Percentiles rank a stretch among this genome's conserved stretches.
phyloP scores from a whole-genome alignment of 2,113 vertebrate genomes.

The Anarrhichthys ocellatus region DNA sequence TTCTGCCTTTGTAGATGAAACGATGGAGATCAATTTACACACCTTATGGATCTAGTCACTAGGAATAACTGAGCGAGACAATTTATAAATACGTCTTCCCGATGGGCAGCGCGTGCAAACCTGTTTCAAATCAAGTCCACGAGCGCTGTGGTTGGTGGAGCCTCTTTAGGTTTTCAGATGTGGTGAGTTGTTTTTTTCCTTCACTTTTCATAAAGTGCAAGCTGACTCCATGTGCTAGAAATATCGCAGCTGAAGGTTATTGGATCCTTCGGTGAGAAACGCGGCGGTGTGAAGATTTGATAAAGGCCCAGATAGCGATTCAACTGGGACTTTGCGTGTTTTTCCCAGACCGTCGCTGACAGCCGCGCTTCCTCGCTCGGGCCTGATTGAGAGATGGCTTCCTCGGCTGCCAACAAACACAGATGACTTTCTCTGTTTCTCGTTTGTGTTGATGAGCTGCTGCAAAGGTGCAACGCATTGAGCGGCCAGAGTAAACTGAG shows the following conservation, averaged over 20 bases:
- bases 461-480: constrained; percentile 47
- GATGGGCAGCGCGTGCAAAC: constrained; percentile 47
- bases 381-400: constrained; percentile 50
- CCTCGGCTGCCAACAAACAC: constrained; percentile 62
- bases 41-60: constrained; percentile 76
- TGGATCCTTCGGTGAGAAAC: constrained; percentile 64
- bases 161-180: constrained; percentile 61
- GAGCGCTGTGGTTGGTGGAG: constrained; percentile 43
- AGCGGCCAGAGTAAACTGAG: constrained; percentile 65
- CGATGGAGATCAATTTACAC: constrained; percentile 87
- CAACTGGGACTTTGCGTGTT: constrained; percentile 42
- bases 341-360: constrained; percentile 15
- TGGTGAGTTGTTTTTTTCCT: constrained; percentile 43
- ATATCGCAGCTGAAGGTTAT: constrained; percentile 66
- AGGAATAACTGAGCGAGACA: constrained; percentile 60
- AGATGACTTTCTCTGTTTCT: constrained; percentile 56
- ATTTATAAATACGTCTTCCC: constrained; percentile 67
- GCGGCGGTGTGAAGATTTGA: constrained; percentile 54
- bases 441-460: constrained; percentile 54
- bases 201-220: constrained; percentile 36
- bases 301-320: constrained; percentile 62
- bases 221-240: constrained; percentile 57
- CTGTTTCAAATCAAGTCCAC: constrained; percentile 72
- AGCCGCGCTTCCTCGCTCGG: constrained; percentile 36
- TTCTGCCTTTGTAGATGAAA: constrained; percentile 84